phyloP scores from a whole-genome alignment of 2,888 invertebrate species.

The Habroteleia sp. region DNA sequence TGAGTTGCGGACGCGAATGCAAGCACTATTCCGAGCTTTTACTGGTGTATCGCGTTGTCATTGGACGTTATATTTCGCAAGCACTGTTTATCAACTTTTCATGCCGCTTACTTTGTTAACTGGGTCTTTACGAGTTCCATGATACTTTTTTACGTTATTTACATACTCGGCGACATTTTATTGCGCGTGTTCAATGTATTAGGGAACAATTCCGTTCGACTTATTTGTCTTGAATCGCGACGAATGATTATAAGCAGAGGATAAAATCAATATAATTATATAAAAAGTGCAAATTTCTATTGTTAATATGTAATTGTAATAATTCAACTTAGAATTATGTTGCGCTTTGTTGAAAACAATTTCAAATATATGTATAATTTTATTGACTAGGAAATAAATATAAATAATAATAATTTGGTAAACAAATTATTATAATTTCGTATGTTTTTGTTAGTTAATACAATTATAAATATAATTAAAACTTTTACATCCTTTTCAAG shows the following conservation, averaged over 20 bases:
- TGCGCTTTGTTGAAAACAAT: too few relatives aligned
- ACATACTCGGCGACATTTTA: constrained; percentile 20
- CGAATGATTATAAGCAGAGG: constrained; percentile 1
- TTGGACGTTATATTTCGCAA: constrained; percentile 18
- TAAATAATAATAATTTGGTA: too few relatives aligned
- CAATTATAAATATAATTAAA: too few relatives aligned
- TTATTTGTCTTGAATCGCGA: constrained; percentile 18
- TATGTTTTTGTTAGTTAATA: too few relatives aligned
- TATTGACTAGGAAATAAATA: too few relatives aligned
- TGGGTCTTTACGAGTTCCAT: constrained; percentile 34
- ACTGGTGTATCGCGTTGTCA: constrained; percentile 19
- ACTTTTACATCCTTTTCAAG: too few relatives aligned
- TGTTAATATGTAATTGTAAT: too few relatives aligned
- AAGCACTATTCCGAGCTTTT: constrained; percentile 14
- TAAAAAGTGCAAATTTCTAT: constrained; percentile 20
- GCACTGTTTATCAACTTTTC: constrained; percentile 27
- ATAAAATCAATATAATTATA: constrained; percentile 28
- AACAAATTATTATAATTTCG: too few relatives aligned
- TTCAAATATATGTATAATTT: too few relatives aligned
- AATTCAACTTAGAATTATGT: too few relatives aligned
- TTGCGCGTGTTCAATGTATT: constrained; percentile 17
- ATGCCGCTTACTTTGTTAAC: constrained; percentile 19
- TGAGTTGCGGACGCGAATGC: constrained; percentile 6
- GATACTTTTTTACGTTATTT: constrained; percentile 29
- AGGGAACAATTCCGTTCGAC: constrained; percentile 11